phyloP scores from a whole-genome alignment of 35 echinoderm and acorn worm species.

The Amphiura filiformis region DNA sequence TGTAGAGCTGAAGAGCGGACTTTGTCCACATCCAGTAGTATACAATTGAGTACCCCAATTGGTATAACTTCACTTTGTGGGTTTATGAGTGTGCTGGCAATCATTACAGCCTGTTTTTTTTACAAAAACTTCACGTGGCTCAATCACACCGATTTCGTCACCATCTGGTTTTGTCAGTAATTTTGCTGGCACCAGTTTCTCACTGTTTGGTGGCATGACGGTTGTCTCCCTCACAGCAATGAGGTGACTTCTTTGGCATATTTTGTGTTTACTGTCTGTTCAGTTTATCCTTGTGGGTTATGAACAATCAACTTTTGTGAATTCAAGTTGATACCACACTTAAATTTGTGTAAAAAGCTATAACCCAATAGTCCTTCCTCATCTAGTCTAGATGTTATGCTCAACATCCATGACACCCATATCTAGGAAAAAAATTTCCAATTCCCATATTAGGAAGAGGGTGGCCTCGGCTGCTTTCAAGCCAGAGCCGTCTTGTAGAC shows the following conservation, averaged over 20 bases:
- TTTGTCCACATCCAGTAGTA: too few species aligned
- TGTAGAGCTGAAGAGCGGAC: too few species aligned
- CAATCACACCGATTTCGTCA: neutral
- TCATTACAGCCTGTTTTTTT: neutral
- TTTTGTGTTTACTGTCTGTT: too few species aligned
- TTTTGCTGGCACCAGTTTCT: neutral
- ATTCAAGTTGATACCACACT: neutral
- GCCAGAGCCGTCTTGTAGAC: neutral
- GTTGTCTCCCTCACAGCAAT: neutral
- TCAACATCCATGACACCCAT: neutral
- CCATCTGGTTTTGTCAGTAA: neutral
- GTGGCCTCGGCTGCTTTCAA: slow-evolving; percentile 25
- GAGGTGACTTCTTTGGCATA: too few species aligned
- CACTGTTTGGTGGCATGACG: neutral
- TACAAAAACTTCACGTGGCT: neutral
- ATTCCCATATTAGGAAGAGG: neutral
- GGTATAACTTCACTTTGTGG: neutral
- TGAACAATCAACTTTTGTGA: neutral
- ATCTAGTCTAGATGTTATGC: slow-evolving; percentile 9
- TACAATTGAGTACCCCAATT: neutral
- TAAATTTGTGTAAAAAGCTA: slow-evolving; percentile 9
- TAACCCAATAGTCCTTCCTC: neutral
- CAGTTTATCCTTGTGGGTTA: neutral
- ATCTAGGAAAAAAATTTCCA: neutral
- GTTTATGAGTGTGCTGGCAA: neutral